A percentile compares a stretch with the other conserved stretches of the same genome.
Evolutionary conservation across 2,113 vertebrate genomes (phyloP).

Genomic region (Melanocharis versteri): DNA sequence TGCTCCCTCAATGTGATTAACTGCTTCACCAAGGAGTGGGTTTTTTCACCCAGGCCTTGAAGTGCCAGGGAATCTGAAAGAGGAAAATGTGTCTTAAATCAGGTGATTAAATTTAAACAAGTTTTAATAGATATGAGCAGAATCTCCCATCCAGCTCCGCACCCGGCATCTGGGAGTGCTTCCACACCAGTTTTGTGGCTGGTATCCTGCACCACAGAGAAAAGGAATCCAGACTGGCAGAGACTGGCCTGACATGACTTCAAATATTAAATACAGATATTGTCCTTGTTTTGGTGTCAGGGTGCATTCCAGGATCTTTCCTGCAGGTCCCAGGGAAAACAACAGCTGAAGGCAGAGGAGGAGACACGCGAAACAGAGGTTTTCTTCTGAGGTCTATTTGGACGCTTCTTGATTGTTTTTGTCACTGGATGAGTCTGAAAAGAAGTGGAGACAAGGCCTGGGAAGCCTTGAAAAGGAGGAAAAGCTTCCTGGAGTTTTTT

Average conservation of each 20-base stretch:
- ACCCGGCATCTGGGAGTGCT: neutral
- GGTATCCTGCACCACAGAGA: neutral
- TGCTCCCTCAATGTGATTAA: conserved; percentile 20
- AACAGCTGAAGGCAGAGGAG: neutral
- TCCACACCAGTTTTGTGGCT: neutral
- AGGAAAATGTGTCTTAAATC: neutral
- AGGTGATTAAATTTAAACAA: neutral
- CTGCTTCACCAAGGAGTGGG: neutral
- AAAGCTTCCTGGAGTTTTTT: neutral
- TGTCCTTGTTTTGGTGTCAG: neutral
- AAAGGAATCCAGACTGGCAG: neutral
- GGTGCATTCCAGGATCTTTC: neutral
- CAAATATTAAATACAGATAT: neutral
- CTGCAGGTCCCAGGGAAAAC: fast-evolving
- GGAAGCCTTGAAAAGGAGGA: neutral
- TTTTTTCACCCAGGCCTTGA: neutral
- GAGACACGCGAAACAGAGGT: fast-evolving
- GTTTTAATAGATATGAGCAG: neutral
- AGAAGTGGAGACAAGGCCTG: neutral
- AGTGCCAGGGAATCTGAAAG: neutral
- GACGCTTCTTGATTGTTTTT: neutral
- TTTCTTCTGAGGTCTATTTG: neutral
- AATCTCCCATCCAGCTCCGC: neutral
- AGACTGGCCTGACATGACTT: neutral
- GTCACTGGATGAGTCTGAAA: neutral